Evolutionary conservation across 2,797 vertebrate genomes (phyloP).

Genomic region (Gymnothorax reevesii): DNA sequence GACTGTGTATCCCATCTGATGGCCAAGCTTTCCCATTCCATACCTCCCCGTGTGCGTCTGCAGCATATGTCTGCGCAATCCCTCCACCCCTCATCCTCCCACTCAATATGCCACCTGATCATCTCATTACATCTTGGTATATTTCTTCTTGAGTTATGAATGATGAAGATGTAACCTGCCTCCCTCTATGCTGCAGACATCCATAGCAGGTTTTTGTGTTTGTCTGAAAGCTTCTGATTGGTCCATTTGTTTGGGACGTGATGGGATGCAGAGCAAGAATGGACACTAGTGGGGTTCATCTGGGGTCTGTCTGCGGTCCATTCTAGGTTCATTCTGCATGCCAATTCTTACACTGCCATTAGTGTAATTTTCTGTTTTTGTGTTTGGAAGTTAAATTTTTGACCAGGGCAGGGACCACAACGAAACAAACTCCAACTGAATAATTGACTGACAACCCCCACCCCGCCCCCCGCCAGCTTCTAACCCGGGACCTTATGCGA

Average conservation of each 20-base stretch:
- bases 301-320: not conserved
- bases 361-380: conserved; percentile 10
- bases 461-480: conserved; percentile 54
- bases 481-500: conserved; percentile 59
- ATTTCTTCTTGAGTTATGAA: conserved; percentile 7
- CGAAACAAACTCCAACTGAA: conserved; percentile 17
- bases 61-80: conserved; percentile 42
- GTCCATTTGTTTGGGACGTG: not conserved
- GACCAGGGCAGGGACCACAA: conserved; percentile 23
- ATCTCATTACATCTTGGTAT: conserved; percentile 1
- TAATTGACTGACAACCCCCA: conserved; percentile 28
- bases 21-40: conserved; percentile 72
- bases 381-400: conserved; percentile 6
- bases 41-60: conserved; percentile 42
- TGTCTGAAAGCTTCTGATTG: not conserved
- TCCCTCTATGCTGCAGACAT: not conserved
- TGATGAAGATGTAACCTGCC: not conserved
- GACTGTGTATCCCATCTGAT: conserved; percentile 77
- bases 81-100: not conserved
- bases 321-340: conserved; percentile 62
- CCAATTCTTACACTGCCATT: conserved; percentile 37
- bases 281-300: too few species aligned
- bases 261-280: not conserved
- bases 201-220: not conserved
- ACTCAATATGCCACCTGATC: not conserved